phyloP scores from a whole-genome alignment of 2,797 vertebrate species.

The Arctocebus calabarensis region DNA sequence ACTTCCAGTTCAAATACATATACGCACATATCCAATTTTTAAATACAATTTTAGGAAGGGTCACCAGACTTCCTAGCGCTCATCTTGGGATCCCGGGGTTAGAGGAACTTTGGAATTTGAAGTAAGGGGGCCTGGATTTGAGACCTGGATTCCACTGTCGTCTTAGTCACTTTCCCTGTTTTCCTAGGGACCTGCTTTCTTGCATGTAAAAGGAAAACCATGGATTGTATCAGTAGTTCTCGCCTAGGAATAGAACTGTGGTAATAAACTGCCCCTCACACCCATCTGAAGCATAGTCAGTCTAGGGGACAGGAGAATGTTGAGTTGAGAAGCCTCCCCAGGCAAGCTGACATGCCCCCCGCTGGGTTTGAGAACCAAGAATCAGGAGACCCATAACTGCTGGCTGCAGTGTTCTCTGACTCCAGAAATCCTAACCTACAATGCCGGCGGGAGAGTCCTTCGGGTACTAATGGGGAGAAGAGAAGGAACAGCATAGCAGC shows the following conservation, averaged over 20 bases:
- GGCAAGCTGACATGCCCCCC: not conserved
- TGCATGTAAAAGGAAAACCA: not conserved
- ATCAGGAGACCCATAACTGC: not conserved
- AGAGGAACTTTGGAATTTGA: not conserved
- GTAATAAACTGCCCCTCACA: not conserved
- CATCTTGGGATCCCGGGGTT: not conserved
- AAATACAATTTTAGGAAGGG: not conserved
- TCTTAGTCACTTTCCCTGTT: not conserved
- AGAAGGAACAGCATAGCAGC: not conserved
- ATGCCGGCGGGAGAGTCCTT: not conserved
- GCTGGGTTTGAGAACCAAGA: not conserved
- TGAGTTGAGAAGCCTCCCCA: not conserved
- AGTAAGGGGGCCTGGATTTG: not conserved
- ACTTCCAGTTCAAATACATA: not conserved
- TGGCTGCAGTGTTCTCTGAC: not conserved
- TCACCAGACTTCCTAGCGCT: not conserved
- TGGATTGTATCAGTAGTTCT: not conserved
- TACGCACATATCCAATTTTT: not conserved
- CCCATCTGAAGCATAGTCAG: not conserved
- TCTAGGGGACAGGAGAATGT: not conserved
- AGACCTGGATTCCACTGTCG: not conserved
- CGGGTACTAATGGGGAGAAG: not conserved
- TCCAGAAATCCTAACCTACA: not conserved
- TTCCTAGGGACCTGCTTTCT: not conserved
- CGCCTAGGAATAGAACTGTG: not conserved